Base-by-base conservation (phyloP, 2,797 vertebrate species). In the Neosilurus hyrtlii region DNA sequence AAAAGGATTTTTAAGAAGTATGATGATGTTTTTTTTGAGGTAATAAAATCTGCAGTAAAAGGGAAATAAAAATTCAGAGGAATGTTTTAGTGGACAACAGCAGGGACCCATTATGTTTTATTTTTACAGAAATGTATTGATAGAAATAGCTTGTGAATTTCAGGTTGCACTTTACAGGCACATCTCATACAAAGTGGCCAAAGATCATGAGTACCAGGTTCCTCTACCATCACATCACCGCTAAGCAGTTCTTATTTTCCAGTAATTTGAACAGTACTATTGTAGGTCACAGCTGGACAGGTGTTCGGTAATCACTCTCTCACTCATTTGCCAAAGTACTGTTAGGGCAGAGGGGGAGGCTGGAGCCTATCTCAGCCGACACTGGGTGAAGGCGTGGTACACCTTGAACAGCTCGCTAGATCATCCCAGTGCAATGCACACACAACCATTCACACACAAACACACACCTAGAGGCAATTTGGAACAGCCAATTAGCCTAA, bases 281-380 rank as follows among this genome's bases (percentile, higher is more conserved):
- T 80, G 78, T 68, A 80, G 76, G n/a, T 78, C 76, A 63, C 59
- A 65, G 78, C 1, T 15, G 20, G 49, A 80, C 51, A 67, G 49
- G 22, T 83, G 78, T 82, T 78, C 85, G 86, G 85, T 90, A 89
- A 91, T 93, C 84, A 89, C 89, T 78, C 43, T 4, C 43, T 43
- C 43, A 43, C 8, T 43, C 43, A 43, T 43, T 43, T 43, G 43
- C 30, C 30, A 2, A 30, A 30, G 30, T 43, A 43, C 43, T 8
- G 43, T 43, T 43, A 43, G 4, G 43, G 43, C 8, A 43, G 43
- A 4, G 43, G 43, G 43, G 43, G 43, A 43, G 43, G 43, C 43
- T 8, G 8, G 43, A 43, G 8, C 43, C 43, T 43, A 43, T 43
- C 43, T 43, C 43, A 43, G 43, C 43, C 43, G 8, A 43, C 43